Conservation (phyloP, 2,113 vertebrate genomes). For the Poecilia latipinna region DNA sequence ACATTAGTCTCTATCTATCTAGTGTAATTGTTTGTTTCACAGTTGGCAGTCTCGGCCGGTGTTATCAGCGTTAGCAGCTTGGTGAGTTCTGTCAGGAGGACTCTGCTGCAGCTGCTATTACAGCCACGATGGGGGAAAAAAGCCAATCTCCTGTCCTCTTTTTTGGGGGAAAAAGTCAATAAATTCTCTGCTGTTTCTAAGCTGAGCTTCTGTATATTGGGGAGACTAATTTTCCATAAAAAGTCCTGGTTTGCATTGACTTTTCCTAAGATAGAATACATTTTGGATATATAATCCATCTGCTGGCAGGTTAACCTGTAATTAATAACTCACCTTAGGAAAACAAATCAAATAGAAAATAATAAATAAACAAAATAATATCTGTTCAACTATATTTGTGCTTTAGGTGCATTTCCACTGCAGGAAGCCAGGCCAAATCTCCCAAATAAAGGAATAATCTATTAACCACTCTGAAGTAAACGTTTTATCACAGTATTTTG, state of each 20-base stretch:
- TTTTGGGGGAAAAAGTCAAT: slow-evolving; percentile 58
- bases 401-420: too few species aligned
- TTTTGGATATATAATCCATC: slow-evolving; percentile 40
- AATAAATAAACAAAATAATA: background rate
- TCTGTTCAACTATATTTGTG: background rate
- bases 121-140: slow-evolving; percentile 14
- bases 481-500: too few species aligned
- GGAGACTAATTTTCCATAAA: slow-evolving; percentile 62
- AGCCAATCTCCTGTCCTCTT: slow-evolving; percentile 54
- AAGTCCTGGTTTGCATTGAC: slow-evolving; percentile 60
- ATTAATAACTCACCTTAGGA: slow-evolving; percentile 11
- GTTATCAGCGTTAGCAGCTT: slow-evolving; percentile 70
- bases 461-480: too few species aligned
- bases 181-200: slow-evolving; percentile 56
- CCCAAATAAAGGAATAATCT: too few species aligned
- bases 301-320: slow-evolving; percentile 12
- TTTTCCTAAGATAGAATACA: slow-evolving; percentile 48
- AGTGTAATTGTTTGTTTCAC: slow-evolving; percentile 67
- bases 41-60: slow-evolving; percentile 44
- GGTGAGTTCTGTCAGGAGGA: slow-evolving; percentile 53
- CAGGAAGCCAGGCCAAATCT: too few species aligned
- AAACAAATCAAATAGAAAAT: background rate
- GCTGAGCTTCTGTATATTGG: slow-evolving; percentile 40
- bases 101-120: slow-evolving; percentile 49
- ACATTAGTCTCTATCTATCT: slow-evolving; percentile 33